These are phyloP conservation scores for Alitta virens DNA, from an alignment of 2,888 invertebrate genomes.

Conservation along the genomic window DNA sequence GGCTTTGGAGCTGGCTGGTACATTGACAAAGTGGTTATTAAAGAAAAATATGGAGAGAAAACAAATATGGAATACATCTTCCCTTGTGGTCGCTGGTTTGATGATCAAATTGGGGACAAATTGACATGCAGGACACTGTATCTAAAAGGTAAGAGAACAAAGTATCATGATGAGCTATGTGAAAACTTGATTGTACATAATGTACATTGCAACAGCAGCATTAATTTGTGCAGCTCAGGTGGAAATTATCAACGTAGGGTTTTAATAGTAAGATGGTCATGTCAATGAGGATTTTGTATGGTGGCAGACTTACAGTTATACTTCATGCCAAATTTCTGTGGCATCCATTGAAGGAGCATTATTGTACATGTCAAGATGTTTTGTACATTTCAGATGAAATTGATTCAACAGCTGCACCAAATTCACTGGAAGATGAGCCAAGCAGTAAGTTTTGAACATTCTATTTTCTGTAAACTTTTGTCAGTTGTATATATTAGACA, in stretches of 20 bases:
- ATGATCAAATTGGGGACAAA: slow-evolving; percentile 46
- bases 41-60: slow-evolving; percentile 28
- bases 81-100: slow-evolving; percentile 49
- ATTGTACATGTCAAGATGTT: neutral
- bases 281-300: too few relatives aligned
- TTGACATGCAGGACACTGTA: slow-evolving; percentile 42
- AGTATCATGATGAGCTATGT: too few relatives aligned
- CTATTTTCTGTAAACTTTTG: too few relatives aligned
- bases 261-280: too few relatives aligned
- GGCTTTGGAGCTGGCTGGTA: slow-evolving; percentile 46
- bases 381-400: neutral
- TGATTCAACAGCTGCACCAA: neutral
- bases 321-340: too few relatives aligned
- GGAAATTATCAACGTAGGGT: too few relatives aligned
- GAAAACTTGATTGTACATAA: too few relatives aligned
- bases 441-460: neutral
- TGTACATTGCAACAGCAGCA: too few relatives aligned
- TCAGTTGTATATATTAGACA: too few relatives aligned
- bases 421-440: neutral
- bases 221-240: too few relatives aligned
- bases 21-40: slow-evolving; percentile 43
- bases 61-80: slow-evolving; percentile 33
- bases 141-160: slow-evolving; percentile 34
- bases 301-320: too few relatives aligned
- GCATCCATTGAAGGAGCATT: too few relatives aligned